Conservation (phyloP, 2,113 vertebrate genomes). For the Catharus minimus region DNA sequence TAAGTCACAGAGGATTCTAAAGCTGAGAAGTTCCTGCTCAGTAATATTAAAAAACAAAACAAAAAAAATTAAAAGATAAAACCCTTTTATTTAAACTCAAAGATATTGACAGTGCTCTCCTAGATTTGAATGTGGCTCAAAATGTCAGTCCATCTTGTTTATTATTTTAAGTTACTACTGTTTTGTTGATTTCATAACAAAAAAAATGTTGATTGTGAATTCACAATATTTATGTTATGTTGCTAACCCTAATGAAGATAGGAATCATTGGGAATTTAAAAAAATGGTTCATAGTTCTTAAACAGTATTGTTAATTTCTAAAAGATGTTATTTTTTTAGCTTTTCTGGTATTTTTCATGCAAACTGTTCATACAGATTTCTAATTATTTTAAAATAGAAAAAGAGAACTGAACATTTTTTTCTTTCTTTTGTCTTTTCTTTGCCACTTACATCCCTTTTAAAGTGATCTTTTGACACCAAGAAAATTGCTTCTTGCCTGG, state of each 20-base stretch:
- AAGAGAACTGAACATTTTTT: neutral
- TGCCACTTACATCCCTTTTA: neutral
- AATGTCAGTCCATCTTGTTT: neutral
- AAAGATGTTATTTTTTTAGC: neutral
- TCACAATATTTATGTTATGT: neutral
- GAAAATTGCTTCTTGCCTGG: neutral
- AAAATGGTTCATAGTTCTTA: neutral
- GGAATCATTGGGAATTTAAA: neutral
- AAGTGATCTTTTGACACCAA: neutral
- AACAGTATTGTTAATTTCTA: neutral
- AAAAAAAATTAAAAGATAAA: neutral
- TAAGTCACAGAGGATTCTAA: neutral
- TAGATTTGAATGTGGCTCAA: neutral
- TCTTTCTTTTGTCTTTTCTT: neutral
- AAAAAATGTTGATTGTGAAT: neutral
- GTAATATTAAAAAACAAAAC: neutral
- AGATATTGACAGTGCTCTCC: neutral
- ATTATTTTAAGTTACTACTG: neutral
- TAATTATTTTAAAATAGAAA: neutral
- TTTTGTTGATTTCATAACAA: neutral
- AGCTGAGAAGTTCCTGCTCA: neutral
- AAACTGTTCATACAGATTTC: neutral
- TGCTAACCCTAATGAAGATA: neutral
- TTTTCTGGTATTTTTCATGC: neutral
- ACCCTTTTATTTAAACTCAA: neutral